These are phyloP conservation scores for Cactoblastis cactorum DNA, from an alignment of 2,888 invertebrate genomes.

Conservation along the genomic window DNA sequence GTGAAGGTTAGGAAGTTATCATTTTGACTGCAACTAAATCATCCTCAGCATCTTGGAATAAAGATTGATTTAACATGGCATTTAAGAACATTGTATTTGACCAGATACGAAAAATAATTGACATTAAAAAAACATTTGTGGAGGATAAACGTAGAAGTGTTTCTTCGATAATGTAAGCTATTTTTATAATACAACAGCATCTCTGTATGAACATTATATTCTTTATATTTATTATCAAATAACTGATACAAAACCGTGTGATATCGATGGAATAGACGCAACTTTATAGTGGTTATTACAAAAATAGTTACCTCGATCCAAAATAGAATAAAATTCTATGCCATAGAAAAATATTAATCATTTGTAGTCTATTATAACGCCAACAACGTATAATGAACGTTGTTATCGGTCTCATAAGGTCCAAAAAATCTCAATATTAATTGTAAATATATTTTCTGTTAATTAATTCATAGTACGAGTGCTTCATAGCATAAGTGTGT, in stretches of 20 bases:
- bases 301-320: constrained; percentile 60
- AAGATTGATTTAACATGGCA: no score
- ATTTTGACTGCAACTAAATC: no score
- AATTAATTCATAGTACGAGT: no score
- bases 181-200: constrained; percentile 13
- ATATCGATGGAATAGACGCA: constrained; percentile 49
- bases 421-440: no score
- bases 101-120: no score
- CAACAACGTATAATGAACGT: neutral
- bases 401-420: no score
- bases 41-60: no score
- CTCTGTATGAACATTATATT: constrained; percentile 19
- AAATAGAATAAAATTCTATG: constrained; percentile 31
- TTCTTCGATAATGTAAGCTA: neutral
- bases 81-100: no score
- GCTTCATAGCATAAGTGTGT: no score
- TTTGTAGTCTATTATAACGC: neutral
- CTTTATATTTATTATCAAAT: constrained; percentile 25
- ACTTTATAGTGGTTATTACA: constrained; percentile 29
- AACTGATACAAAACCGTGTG: constrained; percentile 50
- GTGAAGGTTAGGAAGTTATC: no score
- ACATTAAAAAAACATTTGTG: no score
- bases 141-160: neutral
- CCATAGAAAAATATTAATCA: constrained; percentile 20
- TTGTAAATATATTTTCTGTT: no score